Evolutionary conservation across 2,113 vertebrate species (phyloP).

Genomic region (Lota lota): DNA sequence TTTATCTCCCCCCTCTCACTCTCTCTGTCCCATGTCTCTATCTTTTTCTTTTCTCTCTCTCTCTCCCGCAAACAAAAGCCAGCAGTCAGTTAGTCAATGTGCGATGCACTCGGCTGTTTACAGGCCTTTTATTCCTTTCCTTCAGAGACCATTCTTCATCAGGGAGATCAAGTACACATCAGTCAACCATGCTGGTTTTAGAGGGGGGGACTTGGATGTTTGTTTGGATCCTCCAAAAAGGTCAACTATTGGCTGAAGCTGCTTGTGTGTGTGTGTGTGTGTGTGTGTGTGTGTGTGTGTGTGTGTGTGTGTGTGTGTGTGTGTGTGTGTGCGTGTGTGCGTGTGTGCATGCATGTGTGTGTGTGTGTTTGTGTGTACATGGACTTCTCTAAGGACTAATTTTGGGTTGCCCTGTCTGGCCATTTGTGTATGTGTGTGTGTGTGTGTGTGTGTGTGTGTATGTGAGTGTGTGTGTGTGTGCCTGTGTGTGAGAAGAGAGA

Average conservation of each 20-base stretch:
- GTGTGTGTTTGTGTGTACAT: conserved; percentile 13
- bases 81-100: not conserved
- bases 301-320: conserved; percentile 19
- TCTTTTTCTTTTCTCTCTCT: too few relatives aligned
- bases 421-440: conserved; percentile 3
- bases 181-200: conserved; percentile 24
- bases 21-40: too few relatives aligned
- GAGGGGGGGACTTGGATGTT: conserved; percentile 36
- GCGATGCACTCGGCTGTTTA: not conserved
- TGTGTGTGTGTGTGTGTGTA: not conserved
- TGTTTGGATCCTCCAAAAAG: conserved; percentile 52
- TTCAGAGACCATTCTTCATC: conserved; percentile 21
- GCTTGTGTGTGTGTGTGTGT: conserved; percentile 21
- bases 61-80: not conserved
- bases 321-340: not conserved
- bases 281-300: conserved; percentile 19
- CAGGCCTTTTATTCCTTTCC: not conserved
- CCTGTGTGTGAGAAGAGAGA: conserved; percentile 21
- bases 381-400: too few relatives aligned
- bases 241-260: conserved; percentile 48
- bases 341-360: conserved; percentile 33
- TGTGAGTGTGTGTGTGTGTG: not conserved
- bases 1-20: too few relatives aligned
- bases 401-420: conserved; percentile 5
- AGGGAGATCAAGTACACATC: conserved; percentile 24